Evolutionary conservation across 2,797 vertebrate genomes (phyloP), one percentile per base, ranked within the genome.

Genomic region (Bryconaethiops microstoma): DNA sequence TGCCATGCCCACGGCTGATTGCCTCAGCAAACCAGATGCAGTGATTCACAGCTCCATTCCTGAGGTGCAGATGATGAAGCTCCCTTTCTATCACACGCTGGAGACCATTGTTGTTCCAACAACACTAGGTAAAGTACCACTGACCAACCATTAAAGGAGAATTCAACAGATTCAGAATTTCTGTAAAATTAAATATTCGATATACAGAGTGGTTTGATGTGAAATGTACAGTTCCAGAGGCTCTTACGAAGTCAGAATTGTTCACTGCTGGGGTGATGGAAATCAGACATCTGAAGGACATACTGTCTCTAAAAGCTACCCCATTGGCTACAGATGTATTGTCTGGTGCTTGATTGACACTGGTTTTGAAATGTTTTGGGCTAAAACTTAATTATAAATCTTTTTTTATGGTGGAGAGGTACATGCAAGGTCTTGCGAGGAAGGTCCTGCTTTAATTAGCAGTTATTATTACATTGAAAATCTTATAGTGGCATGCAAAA

Each of bases 21-120:
- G 93, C 90, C 0, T 92, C 87, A 29, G 93, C 93, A 82, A 94
- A 94, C 87, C 90, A 93, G 62, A 95, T 92, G 0, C 93, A 92
- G 89, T 90, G 94, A 0, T 52, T 73, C n/a, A 63, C 19, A 55
- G 21, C n/a, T 91, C 92, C 0, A 67, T 92, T 80, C 91, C 93
- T 88, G 88, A 90, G 0, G 92, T 95, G 25, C 94, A 94, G 23
- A 89, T 96, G 88, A 93, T 95, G n/a, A 92, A 94, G 40, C 86
- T 96, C 29, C 95, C 95, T 59, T 96, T 96, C 87, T 96, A 94
- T 0, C 94, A 93, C 0, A 95, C 93, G n/a, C 82, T 96, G 90
- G 94, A 96, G 0, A 95, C 95, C 45, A 63, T 96, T 77, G 76
- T 96, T 90, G 93, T 94, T 83, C 96, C 95, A 0, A 93, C 94